Percentiles rank a stretch among this genome's conserved stretches.
Conservation (phyloP, 1,140 invertebrate genomes). For the Musca vetustissima region DNA sequence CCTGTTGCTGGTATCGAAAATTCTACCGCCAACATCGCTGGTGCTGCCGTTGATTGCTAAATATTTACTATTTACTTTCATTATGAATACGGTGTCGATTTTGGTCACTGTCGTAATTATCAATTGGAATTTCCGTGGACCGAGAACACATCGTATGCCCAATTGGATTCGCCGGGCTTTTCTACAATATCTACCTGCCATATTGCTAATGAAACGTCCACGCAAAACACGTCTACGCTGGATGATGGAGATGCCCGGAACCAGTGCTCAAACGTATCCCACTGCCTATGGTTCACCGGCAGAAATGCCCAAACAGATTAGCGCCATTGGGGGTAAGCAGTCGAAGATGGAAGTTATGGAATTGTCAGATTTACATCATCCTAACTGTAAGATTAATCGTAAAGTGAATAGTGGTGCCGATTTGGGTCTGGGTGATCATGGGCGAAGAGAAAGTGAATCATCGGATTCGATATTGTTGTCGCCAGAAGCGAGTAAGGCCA, state of each 20-base stretch:
- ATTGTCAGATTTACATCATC: conserved; percentile 90
- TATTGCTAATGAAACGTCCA: conserved; percentile 87
- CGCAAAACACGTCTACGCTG: conserved; percentile 88
- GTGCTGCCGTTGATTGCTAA: conserved; percentile 96
- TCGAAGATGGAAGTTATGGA: conserved; percentile 91
- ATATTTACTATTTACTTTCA: conserved; percentile 98
- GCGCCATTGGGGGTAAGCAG: conserved; percentile 64
- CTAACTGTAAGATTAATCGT: conserved; percentile 92
- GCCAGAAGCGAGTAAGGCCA: conserved; percentile 91
- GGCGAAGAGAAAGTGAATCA: conserved; percentile 83
- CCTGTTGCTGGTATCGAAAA: conserved; percentile 96
- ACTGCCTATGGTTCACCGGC: conserved; percentile 75
- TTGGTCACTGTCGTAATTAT: conserved; percentile 98
- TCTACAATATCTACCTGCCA: conserved; percentile 85
- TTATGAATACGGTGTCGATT: conserved; percentile 99
- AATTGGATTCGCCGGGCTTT: conserved; percentile 92
- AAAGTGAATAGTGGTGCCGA: conserved; percentile 74
- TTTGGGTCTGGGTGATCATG: conserved; percentile 63
- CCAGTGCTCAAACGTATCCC: conserved; percentile 79
- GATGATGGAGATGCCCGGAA: conserved; percentile 95
- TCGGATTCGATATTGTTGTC: conserved; percentile 87
- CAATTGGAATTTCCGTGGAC: conserved; percentile 98
- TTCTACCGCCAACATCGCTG: conserved; percentile 95
- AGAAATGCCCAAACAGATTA: conserved; percentile 77
- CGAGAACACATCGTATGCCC: conserved; percentile 86